Conservation (phyloP, 2,888 invertebrate genomes). For the Eremobia ochroleuca region DNA sequence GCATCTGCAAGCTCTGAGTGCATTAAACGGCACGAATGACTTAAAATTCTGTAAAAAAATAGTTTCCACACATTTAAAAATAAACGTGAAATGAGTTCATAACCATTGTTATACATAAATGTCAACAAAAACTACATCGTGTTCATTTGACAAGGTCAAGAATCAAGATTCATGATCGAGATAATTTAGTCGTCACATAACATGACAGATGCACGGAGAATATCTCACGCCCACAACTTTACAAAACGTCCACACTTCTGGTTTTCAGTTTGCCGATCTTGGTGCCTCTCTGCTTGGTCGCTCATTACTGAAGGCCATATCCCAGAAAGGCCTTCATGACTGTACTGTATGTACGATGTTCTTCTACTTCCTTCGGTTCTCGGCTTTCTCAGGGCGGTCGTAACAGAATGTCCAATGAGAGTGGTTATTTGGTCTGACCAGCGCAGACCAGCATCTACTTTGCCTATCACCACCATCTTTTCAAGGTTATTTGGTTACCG, state of each 20-base stretch:
- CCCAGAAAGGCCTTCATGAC: not conserved
- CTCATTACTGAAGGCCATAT: too few relatives aligned
- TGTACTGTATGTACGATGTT: not conserved
- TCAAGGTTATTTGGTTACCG: not conserved
- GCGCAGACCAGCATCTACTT: not conserved
- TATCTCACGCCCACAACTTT: conserved; percentile 8
- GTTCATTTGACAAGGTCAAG: conserved; percentile 43
- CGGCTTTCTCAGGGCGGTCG: not conserved
- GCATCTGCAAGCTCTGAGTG: not conserved
- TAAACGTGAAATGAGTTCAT: conserved; percentile 13
- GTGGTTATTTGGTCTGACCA: not conserved
- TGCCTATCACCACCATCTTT: not conserved
- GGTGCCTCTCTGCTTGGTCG: too few relatives aligned
- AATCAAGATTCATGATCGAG: conserved; percentile 33
- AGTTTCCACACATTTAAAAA: conserved; percentile 8
- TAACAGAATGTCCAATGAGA: not conserved
- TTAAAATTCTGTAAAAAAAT: not conserved
- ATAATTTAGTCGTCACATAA: conserved; percentile 36
- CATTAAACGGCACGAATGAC: too few relatives aligned
- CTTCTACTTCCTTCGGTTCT: not conserved
- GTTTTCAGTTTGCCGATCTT: conserved; percentile 7
- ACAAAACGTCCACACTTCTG: conserved; percentile 19
- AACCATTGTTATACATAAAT: conserved; percentile 27
- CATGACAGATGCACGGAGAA: conserved; percentile 8
- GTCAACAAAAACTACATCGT: conserved; percentile 30